Conservation (phyloP, 1,140 invertebrate genomes). For the Ptiloglossa arizonensis region DNA sequence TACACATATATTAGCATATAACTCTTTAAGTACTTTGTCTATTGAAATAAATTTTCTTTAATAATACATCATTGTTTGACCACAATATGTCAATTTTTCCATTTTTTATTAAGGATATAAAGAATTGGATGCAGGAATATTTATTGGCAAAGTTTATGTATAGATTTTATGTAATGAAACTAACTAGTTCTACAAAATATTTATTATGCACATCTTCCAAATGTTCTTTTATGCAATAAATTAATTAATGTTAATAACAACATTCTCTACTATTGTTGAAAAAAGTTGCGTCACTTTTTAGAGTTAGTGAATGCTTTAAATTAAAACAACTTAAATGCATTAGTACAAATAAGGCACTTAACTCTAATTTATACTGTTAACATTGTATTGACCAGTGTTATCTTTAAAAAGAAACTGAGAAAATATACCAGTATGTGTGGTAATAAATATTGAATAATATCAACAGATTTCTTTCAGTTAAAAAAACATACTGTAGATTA, state of each 20-base stretch:
- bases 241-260: constrained; percentile 62
- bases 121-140: constrained; percentile 2
- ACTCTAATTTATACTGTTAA: constrained; percentile 29
- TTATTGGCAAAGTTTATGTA: background rate
- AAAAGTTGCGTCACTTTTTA: constrained; percentile 43
- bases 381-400: constrained; percentile 33
- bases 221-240: constrained; percentile 49
- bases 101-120: background rate
- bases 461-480: constrained; percentile 35
- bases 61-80: too few species aligned
- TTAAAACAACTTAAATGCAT: constrained; percentile 46
- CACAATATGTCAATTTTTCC: too few species aligned
- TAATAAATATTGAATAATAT: constrained; percentile 53
- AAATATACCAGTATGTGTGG: constrained; percentile 21
- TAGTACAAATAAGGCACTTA: constrained; percentile 48
- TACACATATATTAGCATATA: too few species aligned
- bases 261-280: constrained; percentile 38
- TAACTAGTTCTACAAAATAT: constrained; percentile 30
- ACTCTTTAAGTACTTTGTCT: too few species aligned
- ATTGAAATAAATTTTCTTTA: too few species aligned
- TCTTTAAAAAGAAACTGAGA: constrained; percentile 23
- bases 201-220: constrained; percentile 57
- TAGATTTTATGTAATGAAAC: background rate
- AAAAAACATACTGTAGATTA: constrained; percentile 15
- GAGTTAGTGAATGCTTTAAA: constrained; percentile 44